phyloP scores from a whole-genome alignment of 2,888 invertebrate genomes.

The Melikaiella ostensackeni region DNA sequence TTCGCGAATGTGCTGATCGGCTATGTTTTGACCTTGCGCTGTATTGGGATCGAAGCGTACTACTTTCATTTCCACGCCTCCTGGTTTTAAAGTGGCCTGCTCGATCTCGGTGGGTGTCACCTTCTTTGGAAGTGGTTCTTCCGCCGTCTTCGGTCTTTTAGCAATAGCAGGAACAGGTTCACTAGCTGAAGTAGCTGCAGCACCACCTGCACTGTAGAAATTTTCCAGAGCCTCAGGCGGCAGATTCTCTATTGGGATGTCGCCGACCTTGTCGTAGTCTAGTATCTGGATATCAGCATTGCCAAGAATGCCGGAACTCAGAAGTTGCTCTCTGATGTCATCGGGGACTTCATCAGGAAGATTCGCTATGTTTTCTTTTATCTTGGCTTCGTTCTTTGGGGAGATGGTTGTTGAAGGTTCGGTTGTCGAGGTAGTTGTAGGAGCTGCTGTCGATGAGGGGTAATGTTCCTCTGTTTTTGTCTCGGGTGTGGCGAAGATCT shows the following conservation, averaged over 20 bases:
- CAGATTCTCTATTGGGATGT: constrained; percentile 88
- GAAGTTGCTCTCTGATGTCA: constrained; percentile 88
- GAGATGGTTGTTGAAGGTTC: constrained; percentile 78
- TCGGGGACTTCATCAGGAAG: constrained; percentile 94
- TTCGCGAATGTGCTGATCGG: constrained; percentile 84
- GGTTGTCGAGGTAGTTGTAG: constrained; percentile 77
- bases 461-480: constrained; percentile 72
- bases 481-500: constrained; percentile 71
- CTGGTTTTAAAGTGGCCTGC: constrained; percentile 76
- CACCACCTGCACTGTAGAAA: constrained; percentile 91
- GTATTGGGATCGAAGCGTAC: constrained; percentile 89
- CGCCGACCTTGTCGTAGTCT: constrained; percentile 93
- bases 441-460: constrained; percentile 76
- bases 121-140: constrained; percentile 55
- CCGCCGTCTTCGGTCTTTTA: constrained; percentile 69
- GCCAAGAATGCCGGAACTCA: constrained; percentile 91
- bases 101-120: constrained; percentile 65
- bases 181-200: constrained; percentile 83
- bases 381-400: constrained; percentile 79
- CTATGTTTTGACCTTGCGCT: constrained; percentile 84
- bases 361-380: constrained; percentile 75
- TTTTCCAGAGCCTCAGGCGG: constrained; percentile 92
- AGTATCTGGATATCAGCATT: constrained; percentile 92
- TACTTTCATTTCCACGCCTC: constrained; percentile 90
- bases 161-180: constrained; percentile 85